phyloP scores from a whole-genome alignment of 30 jellyfish, hydroid and myxozoan genomes.

The Turritopsis dohrnii region DNA sequence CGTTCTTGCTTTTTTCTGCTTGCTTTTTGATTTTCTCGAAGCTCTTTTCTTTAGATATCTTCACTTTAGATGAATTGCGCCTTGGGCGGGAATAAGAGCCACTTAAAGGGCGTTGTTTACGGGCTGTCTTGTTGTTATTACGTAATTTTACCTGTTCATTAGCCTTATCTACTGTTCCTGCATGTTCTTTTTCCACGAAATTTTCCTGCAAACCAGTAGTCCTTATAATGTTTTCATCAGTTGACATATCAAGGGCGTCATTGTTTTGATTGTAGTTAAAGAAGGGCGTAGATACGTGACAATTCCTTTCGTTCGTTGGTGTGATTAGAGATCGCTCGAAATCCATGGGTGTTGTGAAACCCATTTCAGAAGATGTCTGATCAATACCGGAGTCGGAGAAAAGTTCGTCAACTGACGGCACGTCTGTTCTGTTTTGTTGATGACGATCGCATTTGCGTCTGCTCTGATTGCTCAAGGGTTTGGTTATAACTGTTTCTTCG shows the following conservation, averaged over 20 bases:
- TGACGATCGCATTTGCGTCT: background rate
- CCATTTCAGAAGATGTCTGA: slow-evolving; percentile 21
- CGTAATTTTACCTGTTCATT: background rate
- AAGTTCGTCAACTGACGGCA: background rate
- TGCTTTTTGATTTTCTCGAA: background rate
- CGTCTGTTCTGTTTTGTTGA: background rate
- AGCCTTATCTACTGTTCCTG: background rate
- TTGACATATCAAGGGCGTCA: background rate
- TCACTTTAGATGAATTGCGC: slow-evolving; percentile 7
- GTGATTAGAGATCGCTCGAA: background rate
- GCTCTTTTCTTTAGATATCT: slow-evolving; percentile 13
- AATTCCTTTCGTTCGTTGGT: background rate
- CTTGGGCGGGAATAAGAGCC: background rate
- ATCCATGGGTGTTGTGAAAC: background rate
- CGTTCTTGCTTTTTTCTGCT: background rate
- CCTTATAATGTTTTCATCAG: background rate
- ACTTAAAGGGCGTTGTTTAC: background rate
- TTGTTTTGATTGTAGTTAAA: background rate
- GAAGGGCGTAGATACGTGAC: background rate
- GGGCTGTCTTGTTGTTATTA: background rate
- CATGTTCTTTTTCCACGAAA: background rate
- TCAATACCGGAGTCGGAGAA: slow-evolving; percentile 19
- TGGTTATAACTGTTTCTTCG: background rate
- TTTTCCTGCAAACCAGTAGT: background rate
- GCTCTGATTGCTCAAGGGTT: background rate